These are phyloP conservation scores for Ptilodon capucinus DNA, from an alignment of 2,888 invertebrate genomes.

Conservation along the genomic window DNA sequence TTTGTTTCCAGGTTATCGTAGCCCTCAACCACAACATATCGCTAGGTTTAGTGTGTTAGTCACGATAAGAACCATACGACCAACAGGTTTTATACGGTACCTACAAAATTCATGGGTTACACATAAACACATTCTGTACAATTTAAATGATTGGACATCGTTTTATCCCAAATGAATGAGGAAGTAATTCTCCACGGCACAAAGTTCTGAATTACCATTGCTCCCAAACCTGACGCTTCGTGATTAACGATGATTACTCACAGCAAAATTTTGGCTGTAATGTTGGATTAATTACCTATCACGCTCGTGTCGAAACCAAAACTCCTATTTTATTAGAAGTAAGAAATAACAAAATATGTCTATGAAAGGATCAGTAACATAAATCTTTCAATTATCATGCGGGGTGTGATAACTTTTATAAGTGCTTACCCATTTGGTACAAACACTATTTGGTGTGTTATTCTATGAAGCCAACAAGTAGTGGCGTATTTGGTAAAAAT, in stretches of 20 bases:
- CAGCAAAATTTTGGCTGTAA: not conserved
- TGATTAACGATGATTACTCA: not conserved
- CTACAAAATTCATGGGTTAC: not conserved
- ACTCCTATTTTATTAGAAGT: not conserved
- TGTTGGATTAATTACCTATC: not conserved
- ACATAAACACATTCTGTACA: too few relatives aligned
- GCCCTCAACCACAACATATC: not conserved
- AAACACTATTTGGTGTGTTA: not conserved
- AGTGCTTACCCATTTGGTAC: not conserved
- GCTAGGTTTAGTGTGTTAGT: not conserved
- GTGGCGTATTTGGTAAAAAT: constrained; percentile 2
- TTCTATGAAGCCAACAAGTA: not conserved
- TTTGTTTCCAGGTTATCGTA: constrained; percentile 17
- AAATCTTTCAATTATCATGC: not conserved
- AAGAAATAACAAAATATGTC: not conserved
- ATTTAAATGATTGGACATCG: too few relatives aligned
- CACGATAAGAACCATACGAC: not conserved
- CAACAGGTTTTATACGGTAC: not conserved
- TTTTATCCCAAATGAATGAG: not conserved
- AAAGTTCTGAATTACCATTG: not conserved
- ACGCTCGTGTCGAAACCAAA: not conserved
- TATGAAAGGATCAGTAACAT: not conserved
- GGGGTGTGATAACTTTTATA: too few relatives aligned
- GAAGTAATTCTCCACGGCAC: not conserved
- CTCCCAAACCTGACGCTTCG: not conserved